Evolutionary conservation across 2,113 vertebrate species (phyloP), one percentile per base, ranked within the genome.

Genomic region (Eurypyga helias): DNA sequence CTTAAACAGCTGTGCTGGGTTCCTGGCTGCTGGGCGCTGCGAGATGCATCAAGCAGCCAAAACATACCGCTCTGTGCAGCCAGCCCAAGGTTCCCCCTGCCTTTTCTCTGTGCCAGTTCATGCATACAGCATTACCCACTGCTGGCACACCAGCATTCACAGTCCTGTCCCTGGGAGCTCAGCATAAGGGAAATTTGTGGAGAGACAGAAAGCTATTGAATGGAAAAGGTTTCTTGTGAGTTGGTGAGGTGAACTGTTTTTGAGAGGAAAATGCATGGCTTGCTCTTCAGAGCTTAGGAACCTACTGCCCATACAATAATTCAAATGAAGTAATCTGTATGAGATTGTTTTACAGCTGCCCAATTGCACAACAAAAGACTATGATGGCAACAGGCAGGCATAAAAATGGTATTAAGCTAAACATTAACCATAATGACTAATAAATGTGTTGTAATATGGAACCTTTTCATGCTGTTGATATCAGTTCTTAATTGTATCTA

Each of bases 401-500:
- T 94, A 87, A 96, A 96, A 83, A 89, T 52, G 65, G 80, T 72
- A 91, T 87, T 94, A 95, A 91, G 96, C 78, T 96, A 97, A 95
- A 91, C 94, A 93, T 97, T 97, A 97, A 94, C 96, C 87, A 83
- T 96, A 96, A 97, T 96, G 95, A 93, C 87, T 95, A 95, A 96
- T 97, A 94, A 97, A 93, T 8, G 14, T 80, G 87, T 89, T 94
- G 95, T 96, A 96, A 93, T 85, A 89, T 72, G 87, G 70, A 91
- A 69, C 65, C 31, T 83, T 89, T 91, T 82, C 79, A 57, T 93
- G 83, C 70, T 76, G 66, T 41, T 93, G 78, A 5, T 89, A 77
- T 54, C 86, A 93, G 52, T 79, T 84, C 82, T 82, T 92, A 94
- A 93, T 85, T 93, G 91, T 84, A 91, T 89, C 91, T 93, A 91